Evolutionary conservation across 2,797 vertebrate genomes (phyloP), one percentile per base, ranked within the genome.

Genomic region (Myioborus melanocephalus): DNA sequence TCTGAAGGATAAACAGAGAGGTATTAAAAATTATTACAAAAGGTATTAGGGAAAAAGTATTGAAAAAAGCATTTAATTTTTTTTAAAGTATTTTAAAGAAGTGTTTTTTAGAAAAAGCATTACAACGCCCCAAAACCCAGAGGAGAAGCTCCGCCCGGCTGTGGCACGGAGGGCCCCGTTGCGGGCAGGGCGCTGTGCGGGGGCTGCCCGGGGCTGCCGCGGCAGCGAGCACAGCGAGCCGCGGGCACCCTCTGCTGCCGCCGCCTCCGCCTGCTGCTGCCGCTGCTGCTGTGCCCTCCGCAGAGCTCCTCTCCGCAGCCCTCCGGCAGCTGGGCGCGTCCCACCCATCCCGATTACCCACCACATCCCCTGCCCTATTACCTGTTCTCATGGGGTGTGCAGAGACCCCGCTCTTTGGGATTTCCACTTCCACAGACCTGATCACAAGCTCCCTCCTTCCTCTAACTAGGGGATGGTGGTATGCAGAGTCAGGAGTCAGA

Each of bases 181-280:
- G 34, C 14, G 2, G 3, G 3, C 14, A 10, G 57, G 13, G 47
- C 37, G 52, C 49, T 7, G 64, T 2, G 56, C 10, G 79, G 64
- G 69, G 50, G 79, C 59, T 34, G 87, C 71, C 34, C 56, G 39
- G 63, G 43, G 44, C 59, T 9, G 66, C 0, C 0, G 20, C 39
- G 30, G 30, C 63, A 14, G 49, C 70, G 19, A 28, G 79, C 69
- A 3, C 46, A 12, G 71, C 24, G 20, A 30, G 28, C 23, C 10
- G 35, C 26, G 47, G 28, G 53, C 70, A 69, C 73, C 81, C 93
- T 77, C 89, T 88, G 88, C 90, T 70, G 84, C 94, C 20, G 41
- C 43, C 6, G 50, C 71, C 44, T 22, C 8, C 72, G 1, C n/a
- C 6, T 2, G 47, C 72, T 4, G 7, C 5, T 2, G 50, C 71